Evolutionary conservation across 2,888 invertebrate species (phyloP), one percentile per base, ranked within the genome.

Genomic region (Hoplodrina blanda): DNA sequence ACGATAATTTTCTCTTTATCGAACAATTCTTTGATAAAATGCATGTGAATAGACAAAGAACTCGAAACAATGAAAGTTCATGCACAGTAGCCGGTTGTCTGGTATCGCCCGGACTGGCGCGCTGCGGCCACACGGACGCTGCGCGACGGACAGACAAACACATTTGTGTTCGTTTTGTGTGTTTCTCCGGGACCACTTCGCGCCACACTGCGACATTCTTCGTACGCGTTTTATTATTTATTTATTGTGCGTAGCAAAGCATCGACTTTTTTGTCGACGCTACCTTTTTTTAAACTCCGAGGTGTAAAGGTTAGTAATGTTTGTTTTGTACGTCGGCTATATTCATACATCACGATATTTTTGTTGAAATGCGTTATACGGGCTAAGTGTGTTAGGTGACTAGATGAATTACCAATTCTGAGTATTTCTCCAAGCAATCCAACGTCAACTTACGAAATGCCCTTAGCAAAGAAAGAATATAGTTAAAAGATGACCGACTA

Each of bases 171-270:
- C 87, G 83, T 90, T 89, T 89, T 85, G 80, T 87, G 75, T 83
- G 69, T 75, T 72, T 78, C 80, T 81, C 76, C 81, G 67, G 71
- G 76, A 80, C 84, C 92, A 90, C 92, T 93, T 93, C 92, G 86
- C 92, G 91, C 89, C 91, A 90, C 87, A 91, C 91, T 88, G 92
- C 82, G 91, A 92, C 89, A 93, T 92, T 93, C 91, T 92, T 88
- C 82, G 74, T 68, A 75, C 69, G 72, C 71, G 81, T 83, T 87
- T 86, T 87, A 85, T 88, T 90, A 85, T 84, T 87, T 88, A 84
- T 87, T 87, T 88, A 86, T 89, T 85, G 81, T 83, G 82, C 81
- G 78, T 79, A 76, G 78, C 82, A 71, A 76, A 76, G 80, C 73
- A 75, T 76, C 72, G 65, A 73, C 71, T 83, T 87, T 88, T 89